These are phyloP conservation scores for Actinia tenebrosa DNA, from an alignment of 64 coral and sea anemone species.

Conservation along the genomic window DNA sequence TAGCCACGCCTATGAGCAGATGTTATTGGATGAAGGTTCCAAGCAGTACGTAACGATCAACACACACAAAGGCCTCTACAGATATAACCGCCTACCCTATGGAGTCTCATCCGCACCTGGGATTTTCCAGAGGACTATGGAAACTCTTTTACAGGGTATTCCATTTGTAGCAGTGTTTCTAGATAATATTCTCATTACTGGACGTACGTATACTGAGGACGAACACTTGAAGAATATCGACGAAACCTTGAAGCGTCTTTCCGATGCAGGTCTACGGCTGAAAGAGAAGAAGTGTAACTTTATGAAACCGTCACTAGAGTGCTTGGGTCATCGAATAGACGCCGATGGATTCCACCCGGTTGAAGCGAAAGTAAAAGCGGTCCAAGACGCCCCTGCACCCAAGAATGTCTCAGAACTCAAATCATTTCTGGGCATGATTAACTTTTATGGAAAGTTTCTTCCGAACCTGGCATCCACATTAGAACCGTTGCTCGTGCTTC, in stretches of 20 bases:
- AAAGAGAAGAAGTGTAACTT: slow-evolving; percentile 45
- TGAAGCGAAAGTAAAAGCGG: background rate
- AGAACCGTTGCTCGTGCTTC: background rate
- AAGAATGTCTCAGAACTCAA: slow-evolving; percentile 15
- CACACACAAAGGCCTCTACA: slow-evolving; percentile 36
- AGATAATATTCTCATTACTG: slow-evolving; percentile 52
- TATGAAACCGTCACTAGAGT: slow-evolving; percentile 24
- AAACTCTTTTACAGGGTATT: slow-evolving; percentile 18
- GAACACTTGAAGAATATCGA: slow-evolving; percentile 24
- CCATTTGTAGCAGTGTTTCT: slow-evolving; percentile 7
- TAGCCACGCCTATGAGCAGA: slow-evolving; percentile 46
- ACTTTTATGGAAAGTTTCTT: slow-evolving; percentile 15
- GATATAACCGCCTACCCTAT: slow-evolving; percentile 47
- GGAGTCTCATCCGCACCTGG: slow-evolving; percentile 38
- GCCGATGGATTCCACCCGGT: slow-evolving; percentile 2
- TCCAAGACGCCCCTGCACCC: background rate
- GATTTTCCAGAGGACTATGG: background rate
- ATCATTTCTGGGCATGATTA: slow-evolving; percentile 17
- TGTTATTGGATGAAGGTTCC: slow-evolving; percentile 10
- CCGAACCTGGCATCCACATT: background rate
- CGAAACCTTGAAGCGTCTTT: background rate
- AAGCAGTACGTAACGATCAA: slow-evolving; percentile 39
- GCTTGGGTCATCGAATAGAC: slow-evolving; percentile 4
- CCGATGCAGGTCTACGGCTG: slow-evolving; percentile 6
- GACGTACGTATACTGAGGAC: slow-evolving; percentile 1